Base-by-base conservation (phyloP, 2,797 vertebrate genomes). In the Syncerus caffer region DNA sequence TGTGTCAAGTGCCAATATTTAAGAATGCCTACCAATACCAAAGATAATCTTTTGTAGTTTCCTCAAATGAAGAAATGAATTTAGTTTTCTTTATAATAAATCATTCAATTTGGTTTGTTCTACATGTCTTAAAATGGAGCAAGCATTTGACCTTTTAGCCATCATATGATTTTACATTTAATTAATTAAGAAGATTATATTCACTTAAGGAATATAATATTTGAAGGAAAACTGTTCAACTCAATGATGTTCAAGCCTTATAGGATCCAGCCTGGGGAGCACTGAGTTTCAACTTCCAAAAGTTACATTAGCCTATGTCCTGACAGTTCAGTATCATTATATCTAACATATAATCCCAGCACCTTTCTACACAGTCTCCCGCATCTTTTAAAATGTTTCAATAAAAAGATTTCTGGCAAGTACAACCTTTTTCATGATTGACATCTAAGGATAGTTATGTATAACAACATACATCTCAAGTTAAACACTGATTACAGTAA, bases 121-220 rank as follows among this genome's bases (percentile, higher is more conserved):
- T 87, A 76, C 13, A 55, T 6, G 62, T 94, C 45, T 89, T 85
- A 89, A 98, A 96, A 93, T 76, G 89, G 17, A 90, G 45, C 15
- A 95, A 82, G 82, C 42, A 88, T 96, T 96, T 96, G 89, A 96
- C 50, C 64, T 97, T 93, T 96, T 55, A 90, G 17, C 11, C 31
- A 85, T 88, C 7, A 78, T 67, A 90, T 71, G 4, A 96, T 85
- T 89, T 97, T 91, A 80, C 87, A 94, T 92, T 96, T 92, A 91
- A 55, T 93, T 87, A 96, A 96, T 96, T 96, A 95, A 92, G 57
- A 62, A 96, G 96, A 93, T 95, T 91, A 97, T 95, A 96, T 85
- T 86, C 71, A 96, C 78, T 96, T 92, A 93, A 97, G 50, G 7
- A 86, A 95, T 25, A 42, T 14, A 74, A 94, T 86, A 31, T 96